These are phyloP conservation scores for Rhabdophis nuchalis DNA, from an alignment of 2,797 vertebrate genomes.

Conservation along the genomic window DNA sequence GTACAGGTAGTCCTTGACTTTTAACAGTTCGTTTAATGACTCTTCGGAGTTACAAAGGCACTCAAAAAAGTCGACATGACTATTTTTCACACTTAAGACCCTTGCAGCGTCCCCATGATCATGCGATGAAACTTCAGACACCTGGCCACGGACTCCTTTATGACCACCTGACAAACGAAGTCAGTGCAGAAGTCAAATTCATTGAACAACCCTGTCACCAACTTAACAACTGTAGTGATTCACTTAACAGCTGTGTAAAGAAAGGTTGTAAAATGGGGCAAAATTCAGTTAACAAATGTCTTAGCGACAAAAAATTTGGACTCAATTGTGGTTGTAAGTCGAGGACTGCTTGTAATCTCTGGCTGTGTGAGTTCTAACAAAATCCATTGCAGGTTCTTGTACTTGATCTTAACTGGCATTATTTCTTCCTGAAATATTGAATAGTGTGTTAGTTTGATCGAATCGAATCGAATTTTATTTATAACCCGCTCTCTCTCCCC, in stretches of 20 bases:
- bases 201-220: neutral
- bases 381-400: neutral
- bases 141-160: neutral
- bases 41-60: neutral
- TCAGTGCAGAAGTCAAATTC: neutral
- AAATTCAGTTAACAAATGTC: neutral
- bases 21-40: neutral
- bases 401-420: too few relatives aligned
- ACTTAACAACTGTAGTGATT: neutral
- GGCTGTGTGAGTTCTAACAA: slow-evolving; percentile 3
- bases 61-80: neutral
- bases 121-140: neutral
- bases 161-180: neutral
- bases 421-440: neutral
- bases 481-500: too few relatives aligned
- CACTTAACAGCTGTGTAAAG: neutral
- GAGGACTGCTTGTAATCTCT: neutral
- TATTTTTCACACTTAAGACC: neutral
- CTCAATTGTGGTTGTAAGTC: neutral
- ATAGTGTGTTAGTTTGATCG: too few relatives aligned
- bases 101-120: neutral
- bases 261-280: neutral
- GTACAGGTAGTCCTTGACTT: neutral
- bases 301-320: neutral
- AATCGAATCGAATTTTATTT: too few relatives aligned